Evolutionary conservation across 2,888 invertebrate genomes (phyloP).

Genomic region (Dicyrtoma fusca): DNA sequence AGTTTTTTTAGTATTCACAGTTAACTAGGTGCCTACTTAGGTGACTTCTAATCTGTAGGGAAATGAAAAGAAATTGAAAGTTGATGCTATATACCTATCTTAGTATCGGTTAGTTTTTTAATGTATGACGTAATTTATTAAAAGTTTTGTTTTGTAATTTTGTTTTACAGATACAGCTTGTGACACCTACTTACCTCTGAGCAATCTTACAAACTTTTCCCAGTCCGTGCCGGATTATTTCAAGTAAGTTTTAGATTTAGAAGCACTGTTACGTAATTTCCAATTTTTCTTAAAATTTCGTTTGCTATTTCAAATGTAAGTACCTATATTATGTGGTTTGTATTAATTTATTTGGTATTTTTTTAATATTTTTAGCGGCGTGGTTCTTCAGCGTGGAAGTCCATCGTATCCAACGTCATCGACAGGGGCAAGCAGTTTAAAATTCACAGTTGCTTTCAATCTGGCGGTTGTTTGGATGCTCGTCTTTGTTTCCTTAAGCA

Average conservation of each 20-base stretch:
- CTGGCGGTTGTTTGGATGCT: slow-evolving; percentile 88
- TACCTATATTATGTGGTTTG: not conserved
- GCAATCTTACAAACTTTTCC: slow-evolving; percentile 63
- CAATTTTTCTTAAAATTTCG: not conserved
- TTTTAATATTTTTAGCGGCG: slow-evolving; percentile 71
- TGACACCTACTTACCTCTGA: not conserved
- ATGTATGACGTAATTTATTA: slow-evolving; percentile 1
- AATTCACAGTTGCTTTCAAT: slow-evolving; percentile 88
- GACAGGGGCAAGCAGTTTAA: slow-evolving; percentile 65
- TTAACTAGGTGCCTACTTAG: no score
- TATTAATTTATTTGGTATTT: not conserved
- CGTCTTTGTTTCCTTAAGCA: slow-evolving; percentile 82
- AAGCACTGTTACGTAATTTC: no score
- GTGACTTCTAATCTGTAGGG: no score
- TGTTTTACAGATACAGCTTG: slow-evolving; percentile 19
- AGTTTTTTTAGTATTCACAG: no score
- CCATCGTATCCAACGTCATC: slow-evolving; percentile 60
- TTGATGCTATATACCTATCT: no score
- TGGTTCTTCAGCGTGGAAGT: slow-evolving; percentile 72
- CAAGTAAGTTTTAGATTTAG: slow-evolving; percentile 58
- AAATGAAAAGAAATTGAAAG: no score
- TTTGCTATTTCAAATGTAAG: not conserved
- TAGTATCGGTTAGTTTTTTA: no score
- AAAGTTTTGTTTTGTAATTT: not conserved
- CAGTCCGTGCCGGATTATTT: slow-evolving; percentile 80